Evolutionary conservation across 2,888 invertebrate genomes (phyloP).

Genomic region (Rhorus exstirpatorius): DNA sequence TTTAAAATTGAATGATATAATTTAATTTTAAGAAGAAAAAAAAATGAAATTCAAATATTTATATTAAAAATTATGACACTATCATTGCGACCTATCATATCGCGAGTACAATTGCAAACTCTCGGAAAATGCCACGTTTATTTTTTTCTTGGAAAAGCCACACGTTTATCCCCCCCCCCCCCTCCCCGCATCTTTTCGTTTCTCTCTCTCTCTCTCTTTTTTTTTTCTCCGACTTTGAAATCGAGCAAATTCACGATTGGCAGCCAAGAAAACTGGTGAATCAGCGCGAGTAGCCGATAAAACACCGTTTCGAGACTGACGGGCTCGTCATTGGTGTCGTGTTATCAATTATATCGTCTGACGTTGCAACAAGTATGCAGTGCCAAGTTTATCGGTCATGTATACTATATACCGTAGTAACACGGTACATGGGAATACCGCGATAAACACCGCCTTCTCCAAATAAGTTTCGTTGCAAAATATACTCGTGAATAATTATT

Average conservation of each 20-base stretch:
- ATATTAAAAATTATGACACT: too few species aligned
- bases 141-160: slow-evolving; percentile 87
- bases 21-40: slow-evolving; percentile 9
- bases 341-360: slow-evolving; percentile 62
- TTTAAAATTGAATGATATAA: background rate
- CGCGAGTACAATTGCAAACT: slow-evolving; percentile 14
- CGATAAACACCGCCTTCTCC: too few species aligned
- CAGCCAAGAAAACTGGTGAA: slow-evolving; percentile 33
- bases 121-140: slow-evolving; percentile 36
- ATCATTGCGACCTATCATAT: too few species aligned
- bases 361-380: slow-evolving; percentile 40
- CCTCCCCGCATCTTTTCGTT: slow-evolving; percentile 3
- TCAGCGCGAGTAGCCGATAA: slow-evolving; percentile 10
- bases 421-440: too few species aligned
- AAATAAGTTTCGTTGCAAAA: too few species aligned
- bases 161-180: too few species aligned
- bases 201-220: background rate
- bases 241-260: slow-evolving; percentile 41
- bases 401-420: background rate
- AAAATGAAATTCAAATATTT: too few species aligned
- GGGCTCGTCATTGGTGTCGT: slow-evolving; percentile 43
- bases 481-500: too few species aligned
- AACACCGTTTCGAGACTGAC: too few species aligned
- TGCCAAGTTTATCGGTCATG: background rate
- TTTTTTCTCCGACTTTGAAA: background rate